A percentile compares a stretch with the other conserved stretches of the same genome.
Evolutionary conservation across 2,113 vertebrate species (phyloP).

Genomic region (Ameiurus melas): DNA sequence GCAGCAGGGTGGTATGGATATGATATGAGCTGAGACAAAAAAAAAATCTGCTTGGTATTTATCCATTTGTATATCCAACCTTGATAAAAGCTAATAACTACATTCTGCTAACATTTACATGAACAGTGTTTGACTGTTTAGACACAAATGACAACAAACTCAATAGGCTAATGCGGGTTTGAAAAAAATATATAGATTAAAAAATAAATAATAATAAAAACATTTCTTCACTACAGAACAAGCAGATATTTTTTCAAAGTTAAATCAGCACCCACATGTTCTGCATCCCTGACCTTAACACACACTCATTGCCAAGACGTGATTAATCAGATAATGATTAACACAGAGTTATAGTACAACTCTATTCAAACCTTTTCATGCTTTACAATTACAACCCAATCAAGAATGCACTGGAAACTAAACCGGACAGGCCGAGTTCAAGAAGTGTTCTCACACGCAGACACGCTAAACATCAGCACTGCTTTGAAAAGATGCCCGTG

Average conservation of each 20-base stretch:
- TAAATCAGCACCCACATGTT: neutral
- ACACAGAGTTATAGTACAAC: neutral
- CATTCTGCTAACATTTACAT: neutral
- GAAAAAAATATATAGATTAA: neutral
- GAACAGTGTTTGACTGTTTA: neutral
- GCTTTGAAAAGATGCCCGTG: neutral
- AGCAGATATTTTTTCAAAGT: neutral
- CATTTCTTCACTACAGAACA: neutral
- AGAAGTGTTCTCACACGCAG: neutral
- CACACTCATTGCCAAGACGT: neutral
- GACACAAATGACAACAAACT: neutral
- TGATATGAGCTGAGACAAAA: neutral
- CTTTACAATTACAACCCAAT: neutral
- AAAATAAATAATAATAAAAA: neutral
- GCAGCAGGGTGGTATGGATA: neutral
- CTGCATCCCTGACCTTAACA: neutral
- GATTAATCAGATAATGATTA: conserved; percentile 21
- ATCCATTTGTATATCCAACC: neutral
- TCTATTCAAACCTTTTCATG: conserved; percentile 11
- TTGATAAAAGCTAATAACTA: neutral
- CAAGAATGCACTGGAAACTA: neutral
- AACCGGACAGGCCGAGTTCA: neutral
- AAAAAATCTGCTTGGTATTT: neutral
- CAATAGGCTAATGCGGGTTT: neutral
- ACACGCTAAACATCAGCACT: neutral